These are phyloP conservation scores for Cheiracanthium punctorium DNA, from an alignment of 2,888 invertebrate genomes.

Conservation along the genomic window DNA sequence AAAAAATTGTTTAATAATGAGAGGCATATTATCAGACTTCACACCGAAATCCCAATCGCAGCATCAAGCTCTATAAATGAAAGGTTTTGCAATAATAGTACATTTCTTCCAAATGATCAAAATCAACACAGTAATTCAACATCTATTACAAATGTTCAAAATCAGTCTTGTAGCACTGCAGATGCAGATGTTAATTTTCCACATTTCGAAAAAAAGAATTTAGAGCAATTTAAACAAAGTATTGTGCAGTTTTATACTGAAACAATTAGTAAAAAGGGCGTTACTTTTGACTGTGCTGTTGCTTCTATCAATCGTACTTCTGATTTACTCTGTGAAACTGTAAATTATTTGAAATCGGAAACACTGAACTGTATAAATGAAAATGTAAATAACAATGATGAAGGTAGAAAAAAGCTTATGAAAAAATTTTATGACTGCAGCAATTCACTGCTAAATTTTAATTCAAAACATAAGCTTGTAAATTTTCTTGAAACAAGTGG, in stretches of 20 bases:
- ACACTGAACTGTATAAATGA: slow-evolving; percentile 11
- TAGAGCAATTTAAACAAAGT: too few relatives aligned
- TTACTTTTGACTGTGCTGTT: background rate
- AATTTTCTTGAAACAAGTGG: background rate
- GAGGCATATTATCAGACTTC: background rate
- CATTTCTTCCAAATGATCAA: too few relatives aligned
- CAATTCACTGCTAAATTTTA: too few relatives aligned
- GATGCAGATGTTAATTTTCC: too few relatives aligned
- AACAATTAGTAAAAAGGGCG: background rate
- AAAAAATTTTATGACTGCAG: slow-evolving; percentile 30
- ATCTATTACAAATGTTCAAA: too few relatives aligned
- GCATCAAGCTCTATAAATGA: too few relatives aligned
- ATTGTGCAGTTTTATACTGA: too few relatives aligned
- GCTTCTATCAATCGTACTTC: slow-evolving; percentile 7
- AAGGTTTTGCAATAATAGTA: too few relatives aligned
- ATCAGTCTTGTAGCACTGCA: too few relatives aligned
- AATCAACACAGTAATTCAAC: too few relatives aligned
- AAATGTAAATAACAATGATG: too few relatives aligned
- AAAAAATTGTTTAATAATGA: background rate
- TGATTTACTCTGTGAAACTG: too few relatives aligned
- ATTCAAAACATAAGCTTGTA: slow-evolving; percentile 28
- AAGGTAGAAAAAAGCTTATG: background rate
- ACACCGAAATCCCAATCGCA: background rate
- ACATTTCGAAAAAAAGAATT: background rate
- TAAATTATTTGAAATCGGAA: slow-evolving; percentile 23